Percentiles rank a stretch among this genome's conserved stretches.
phyloP scores from a whole-genome alignment of 2,113 vertebrate genomes.

The Anguilla japonica region DNA sequence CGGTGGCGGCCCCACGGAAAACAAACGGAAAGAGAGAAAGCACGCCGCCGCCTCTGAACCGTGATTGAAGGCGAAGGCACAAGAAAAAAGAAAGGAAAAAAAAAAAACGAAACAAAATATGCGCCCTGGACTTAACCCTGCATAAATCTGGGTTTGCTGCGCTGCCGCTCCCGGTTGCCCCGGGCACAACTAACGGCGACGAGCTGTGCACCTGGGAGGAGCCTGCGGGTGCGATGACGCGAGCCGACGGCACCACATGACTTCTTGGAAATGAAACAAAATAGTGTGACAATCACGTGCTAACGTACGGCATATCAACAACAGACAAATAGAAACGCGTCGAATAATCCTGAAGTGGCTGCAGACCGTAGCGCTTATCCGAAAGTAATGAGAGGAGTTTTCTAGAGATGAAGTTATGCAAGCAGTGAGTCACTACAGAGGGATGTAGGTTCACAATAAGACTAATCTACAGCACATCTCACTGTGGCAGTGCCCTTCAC shows the following conservation, averaged over 20 bases:
- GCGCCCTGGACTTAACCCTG: neutral
- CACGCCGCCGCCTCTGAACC: neutral
- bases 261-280: neutral
- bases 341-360: neutral
- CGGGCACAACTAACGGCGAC: neutral
- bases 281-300: neutral
- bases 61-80: neutral
- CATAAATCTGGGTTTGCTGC: neutral
- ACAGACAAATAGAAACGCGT: neutral
- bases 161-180: neutral
- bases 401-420: slow-evolving; percentile 4
- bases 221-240: neutral
- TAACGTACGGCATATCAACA: neutral
- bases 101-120: neutral
- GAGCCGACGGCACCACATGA: neutral
- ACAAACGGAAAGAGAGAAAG: neutral
- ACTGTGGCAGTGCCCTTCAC: neutral
- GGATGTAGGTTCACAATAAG: slow-evolving; percentile 14
- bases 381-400: neutral
- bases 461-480: neutral
- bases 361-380: neutral
- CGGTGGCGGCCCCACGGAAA: neutral
- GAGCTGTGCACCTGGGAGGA: neutral
- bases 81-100: neutral
- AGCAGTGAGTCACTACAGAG: slow-evolving; percentile 19